A percentile compares a stretch with the other conserved stretches of the same genome.
These are phyloP conservation scores for Erannis defoliaria DNA, from an alignment of 2,888 invertebrate species.

Conservation along the genomic window DNA sequence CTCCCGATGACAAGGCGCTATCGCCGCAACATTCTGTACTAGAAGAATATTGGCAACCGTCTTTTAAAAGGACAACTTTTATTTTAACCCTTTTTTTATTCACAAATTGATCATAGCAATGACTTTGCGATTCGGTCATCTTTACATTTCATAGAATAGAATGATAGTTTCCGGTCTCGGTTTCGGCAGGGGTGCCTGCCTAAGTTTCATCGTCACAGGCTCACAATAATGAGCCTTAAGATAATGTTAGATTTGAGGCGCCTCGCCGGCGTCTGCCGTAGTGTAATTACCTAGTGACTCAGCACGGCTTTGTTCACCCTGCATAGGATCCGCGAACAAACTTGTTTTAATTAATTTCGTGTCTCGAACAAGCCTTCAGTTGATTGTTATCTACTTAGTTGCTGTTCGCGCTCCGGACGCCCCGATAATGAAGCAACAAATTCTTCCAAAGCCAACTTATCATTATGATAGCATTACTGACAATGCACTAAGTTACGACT, in stretches of 20 bases:
- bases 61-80: conserved; percentile 49
- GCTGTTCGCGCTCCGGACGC: conserved; percentile 82
- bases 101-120: conserved; percentile 46
- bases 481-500: conserved; percentile 14
- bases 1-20: conserved; percentile 82
- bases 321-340: conserved; percentile 86
- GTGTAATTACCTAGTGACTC: conserved; percentile 85
- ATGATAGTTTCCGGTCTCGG: conserved; percentile 43
- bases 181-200: conserved; percentile 26
- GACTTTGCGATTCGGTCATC: conserved; percentile 35
- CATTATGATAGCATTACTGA: conserved; percentile 58
- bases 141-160: conserved; percentile 1
- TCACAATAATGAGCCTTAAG: conserved; percentile 67
- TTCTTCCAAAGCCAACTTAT: conserved; percentile 73
- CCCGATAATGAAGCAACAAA: conserved; percentile 81
- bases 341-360: conserved; percentile 87
- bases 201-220: conserved; percentile 52
- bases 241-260: conserved; percentile 80
- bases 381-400: conserved; percentile 86
- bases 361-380: conserved; percentile 85
- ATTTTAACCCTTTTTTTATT: conserved; percentile 58
- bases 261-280: conserved; percentile 69
- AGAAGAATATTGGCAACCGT: conserved; percentile 61
- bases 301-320: conserved; percentile 84
- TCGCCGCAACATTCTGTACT: conserved; percentile 62